phyloP scores from a whole-genome alignment of 2,888 invertebrate species.

The Cryptocephalus primarius region DNA sequence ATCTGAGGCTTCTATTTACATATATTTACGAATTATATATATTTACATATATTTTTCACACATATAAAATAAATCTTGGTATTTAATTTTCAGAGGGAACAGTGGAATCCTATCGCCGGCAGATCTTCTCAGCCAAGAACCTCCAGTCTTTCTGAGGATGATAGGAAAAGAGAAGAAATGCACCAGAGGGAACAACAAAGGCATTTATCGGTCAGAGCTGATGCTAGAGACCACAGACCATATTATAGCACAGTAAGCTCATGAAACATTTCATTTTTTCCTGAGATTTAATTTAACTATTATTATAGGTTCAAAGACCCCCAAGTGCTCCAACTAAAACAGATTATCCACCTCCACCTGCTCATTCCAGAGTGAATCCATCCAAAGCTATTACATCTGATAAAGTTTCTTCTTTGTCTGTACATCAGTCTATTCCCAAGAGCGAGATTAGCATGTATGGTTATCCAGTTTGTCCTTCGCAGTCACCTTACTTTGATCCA shows the following conservation, averaged over 20 bases:
- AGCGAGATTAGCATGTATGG: slow-evolving; percentile 60
- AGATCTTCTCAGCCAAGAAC: slow-evolving; percentile 41
- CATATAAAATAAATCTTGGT: not conserved
- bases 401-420: slow-evolving; percentile 3
- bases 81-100: slow-evolving; percentile 30
- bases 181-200: slow-evolving; percentile 32
- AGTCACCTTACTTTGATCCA: slow-evolving; percentile 40
- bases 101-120: slow-evolving; percentile 46
- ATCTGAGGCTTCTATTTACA: slow-evolving; percentile 3
- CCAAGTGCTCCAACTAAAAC: slow-evolving; percentile 34
- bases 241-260: slow-evolving; percentile 20
- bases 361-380: slow-evolving; percentile 32
- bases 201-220: slow-evolving; percentile 28
- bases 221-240: slow-evolving; percentile 27
- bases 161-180: slow-evolving; percentile 34
- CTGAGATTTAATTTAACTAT: not conserved
- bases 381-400: slow-evolving; percentile 4
- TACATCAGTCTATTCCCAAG: slow-evolving; percentile 33
- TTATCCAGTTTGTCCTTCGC: slow-evolving; percentile 46
- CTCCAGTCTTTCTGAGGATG: slow-evolving; percentile 28
- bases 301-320: slow-evolving; percentile 26
- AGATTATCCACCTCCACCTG: slow-evolving; percentile 41
- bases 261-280: not conserved
- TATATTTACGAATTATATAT: not conserved
- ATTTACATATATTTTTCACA: not conserved